Percentiles rank a stretch among this genome's conserved stretches.
These are phyloP conservation scores for Aspidapion aeneum DNA, from an alignment of 2,888 invertebrate genomes.

Conservation along the genomic window DNA sequence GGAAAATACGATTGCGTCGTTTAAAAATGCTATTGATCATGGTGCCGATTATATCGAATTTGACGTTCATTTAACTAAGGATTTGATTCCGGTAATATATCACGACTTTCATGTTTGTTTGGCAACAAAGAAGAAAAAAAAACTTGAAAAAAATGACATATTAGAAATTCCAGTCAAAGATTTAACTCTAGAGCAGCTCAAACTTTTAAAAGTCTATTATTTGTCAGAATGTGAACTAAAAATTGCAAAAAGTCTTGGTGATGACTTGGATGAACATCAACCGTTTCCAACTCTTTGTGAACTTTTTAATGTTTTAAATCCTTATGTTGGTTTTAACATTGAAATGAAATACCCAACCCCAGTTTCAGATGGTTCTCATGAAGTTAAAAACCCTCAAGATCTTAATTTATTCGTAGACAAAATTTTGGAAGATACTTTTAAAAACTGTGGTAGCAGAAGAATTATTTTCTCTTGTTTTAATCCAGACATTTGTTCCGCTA, in stretches of 20 bases:
- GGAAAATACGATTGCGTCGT: slow-evolving; percentile 94
- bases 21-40: slow-evolving; percentile 85
- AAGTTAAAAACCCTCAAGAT: slow-evolving; percentile 83
- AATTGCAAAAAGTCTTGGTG: slow-evolving; percentile 80
- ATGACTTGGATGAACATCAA: slow-evolving; percentile 82
- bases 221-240: no score
- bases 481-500: slow-evolving; percentile 92
- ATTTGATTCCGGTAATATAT: slow-evolving; percentile 90
- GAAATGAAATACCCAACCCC: slow-evolving; percentile 97
- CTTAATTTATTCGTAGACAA: slow-evolving; percentile 90
- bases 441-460: slow-evolving; percentile 71
- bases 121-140: slow-evolving; percentile 71
- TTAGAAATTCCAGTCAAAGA: slow-evolving; percentile 92
- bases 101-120: slow-evolving; percentile 96
- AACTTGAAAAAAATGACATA: slow-evolving; percentile 58
- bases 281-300: slow-evolving; percentile 91
- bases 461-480: slow-evolving; percentile 94
- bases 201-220: slow-evolving; percentile 84
- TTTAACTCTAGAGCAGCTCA: slow-evolving; percentile 84
- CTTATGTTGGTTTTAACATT: slow-evolving; percentile 90
- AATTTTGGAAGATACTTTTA: slow-evolving; percentile 59
- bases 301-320: slow-evolving; percentile 74
- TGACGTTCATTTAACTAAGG: slow-evolving; percentile 96
- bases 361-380: slow-evolving; percentile 79
- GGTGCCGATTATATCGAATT: slow-evolving; percentile 98